Evolutionary conservation across 1,140 invertebrate genomes (phyloP).

Genomic region (Euwallacea similis): DNA sequence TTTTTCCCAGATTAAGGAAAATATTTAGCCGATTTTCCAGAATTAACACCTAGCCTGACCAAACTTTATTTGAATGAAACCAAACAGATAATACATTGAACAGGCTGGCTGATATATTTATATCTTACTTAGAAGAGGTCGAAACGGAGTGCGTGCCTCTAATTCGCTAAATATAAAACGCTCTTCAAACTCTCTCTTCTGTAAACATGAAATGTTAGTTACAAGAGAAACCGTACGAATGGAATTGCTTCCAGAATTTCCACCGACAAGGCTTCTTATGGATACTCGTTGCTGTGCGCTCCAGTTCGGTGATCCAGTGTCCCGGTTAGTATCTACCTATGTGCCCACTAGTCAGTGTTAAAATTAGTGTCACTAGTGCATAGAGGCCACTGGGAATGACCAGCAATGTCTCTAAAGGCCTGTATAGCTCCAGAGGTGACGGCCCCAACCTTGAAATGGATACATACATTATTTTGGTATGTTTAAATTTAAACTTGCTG

Average conservation of each 20-base stretch:
- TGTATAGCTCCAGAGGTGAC: slow-evolving; percentile 30
- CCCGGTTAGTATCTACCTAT: background rate
- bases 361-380: slow-evolving; percentile 13
- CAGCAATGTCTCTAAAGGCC: slow-evolving; percentile 15
- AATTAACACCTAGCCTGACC: slow-evolving; percentile 37
- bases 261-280: slow-evolving; percentile 21
- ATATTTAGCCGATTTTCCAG: slow-evolving; percentile 35
- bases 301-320: slow-evolving; percentile 9
- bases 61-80: slow-evolving; percentile 44
- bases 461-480: slow-evolving; percentile 37
- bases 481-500: slow-evolving; percentile 36
- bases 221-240: slow-evolving; percentile 40
- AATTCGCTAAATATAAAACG: slow-evolving; percentile 49
- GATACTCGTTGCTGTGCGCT: slow-evolving; percentile 2
- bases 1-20: slow-evolving; percentile 33
- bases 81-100: slow-evolving; percentile 47
- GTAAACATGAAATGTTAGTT: slow-evolving; percentile 40
- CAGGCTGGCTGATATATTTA: slow-evolving; percentile 44
- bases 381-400: slow-evolving; percentile 16
- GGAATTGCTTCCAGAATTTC: slow-evolving; percentile 33
- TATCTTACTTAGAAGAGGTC: slow-evolving; percentile 48
- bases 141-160: slow-evolving; percentile 41
- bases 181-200: slow-evolving; percentile 33
- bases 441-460: slow-evolving; percentile 39
- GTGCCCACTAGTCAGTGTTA: background rate